Percentiles rank a stretch among this genome's conserved stretches.
Evolutionary conservation across 2,113 vertebrate species (phyloP).

Genomic region (Vulpes vulpes): DNA sequence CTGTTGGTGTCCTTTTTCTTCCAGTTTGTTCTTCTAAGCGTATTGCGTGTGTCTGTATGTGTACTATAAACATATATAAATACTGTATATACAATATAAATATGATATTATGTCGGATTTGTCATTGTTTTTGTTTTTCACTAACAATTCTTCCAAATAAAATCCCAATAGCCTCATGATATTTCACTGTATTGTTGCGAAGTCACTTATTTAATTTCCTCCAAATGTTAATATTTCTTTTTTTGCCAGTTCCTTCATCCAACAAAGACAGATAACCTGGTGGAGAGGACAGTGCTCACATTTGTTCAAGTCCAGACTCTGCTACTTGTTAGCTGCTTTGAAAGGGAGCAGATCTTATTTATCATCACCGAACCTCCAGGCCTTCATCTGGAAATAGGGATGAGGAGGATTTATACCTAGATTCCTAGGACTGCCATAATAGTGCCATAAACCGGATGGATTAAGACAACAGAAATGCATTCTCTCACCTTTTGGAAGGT

Average conservation of each 20-base stretch:
- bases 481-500: background rate
- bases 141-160: background rate
- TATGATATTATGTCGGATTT: background rate
- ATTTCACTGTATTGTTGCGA: background rate
- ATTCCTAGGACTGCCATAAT: background rate
- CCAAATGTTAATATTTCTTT: background rate
- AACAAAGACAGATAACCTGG: background rate
- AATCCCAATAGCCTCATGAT: background rate
- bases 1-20: background rate
- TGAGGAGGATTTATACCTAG: background rate
- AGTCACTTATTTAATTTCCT: background rate
- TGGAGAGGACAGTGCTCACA: rapidly evolving
- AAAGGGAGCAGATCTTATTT: too few species aligned
- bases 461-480: background rate
- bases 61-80: background rate
- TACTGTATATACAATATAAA: background rate
- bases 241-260: background rate
- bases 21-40: background rate
- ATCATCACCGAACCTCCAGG: background rate
- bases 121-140: slow-evolving; percentile 19
- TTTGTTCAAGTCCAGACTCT: background rate
- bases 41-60: background rate
- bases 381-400: background rate
- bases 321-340: background rate
- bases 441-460: too few species aligned